Base-by-base conservation (phyloP, 2,888 invertebrate species). In the Eristalis intricaria region DNA sequence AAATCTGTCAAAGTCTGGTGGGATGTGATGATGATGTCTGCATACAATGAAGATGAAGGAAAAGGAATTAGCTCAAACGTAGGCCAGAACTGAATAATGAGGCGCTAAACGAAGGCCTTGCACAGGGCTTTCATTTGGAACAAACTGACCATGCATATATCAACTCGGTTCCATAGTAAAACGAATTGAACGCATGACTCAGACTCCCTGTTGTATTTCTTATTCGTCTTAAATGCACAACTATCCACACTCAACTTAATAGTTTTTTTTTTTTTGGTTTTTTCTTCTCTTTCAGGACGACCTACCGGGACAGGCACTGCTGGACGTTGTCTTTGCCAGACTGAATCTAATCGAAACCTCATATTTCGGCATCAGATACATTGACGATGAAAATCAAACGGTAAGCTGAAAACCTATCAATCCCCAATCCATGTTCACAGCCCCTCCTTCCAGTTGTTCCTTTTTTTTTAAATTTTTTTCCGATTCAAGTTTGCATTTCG, bases 311-410 rank as follows among this genome's bases (percentile, higher is more conserved):
- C 98, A 99, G 93, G 96, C 96, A 89, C 94, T 99, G 89, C 94
- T 99, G 91, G 98, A 99, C 93, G 96, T 97, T 89, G 98, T 98
- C 70, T 98, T 97, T 93, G 95, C 97, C 90, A 97, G 98, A 93
- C 95, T 99, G 90, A 98, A 99, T 94, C 95, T 99, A 81, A 94
- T 98, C 92, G 99, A 99, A 94, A 98, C 98, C 71, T 97, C 98
- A 89, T 99, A 99, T 94, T 99, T 99, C 93, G 99, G 99, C 71
- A 95, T 99, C 68, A 96, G 99, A 89, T 99, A 97, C 93, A 95
- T 99, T 85, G 98, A 99, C 93, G 95, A 96, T 91, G 97, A 97
- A 90, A 98, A 97, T 92, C 99, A 99, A 95, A 97, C 98, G 94
- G 98, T 98, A 95, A 96, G 95, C 92, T 89, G 85, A 76, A 23